Evolutionary conservation across 2,113 vertebrate genomes (phyloP).

Genomic region (Siniperca chuatsi): DNA sequence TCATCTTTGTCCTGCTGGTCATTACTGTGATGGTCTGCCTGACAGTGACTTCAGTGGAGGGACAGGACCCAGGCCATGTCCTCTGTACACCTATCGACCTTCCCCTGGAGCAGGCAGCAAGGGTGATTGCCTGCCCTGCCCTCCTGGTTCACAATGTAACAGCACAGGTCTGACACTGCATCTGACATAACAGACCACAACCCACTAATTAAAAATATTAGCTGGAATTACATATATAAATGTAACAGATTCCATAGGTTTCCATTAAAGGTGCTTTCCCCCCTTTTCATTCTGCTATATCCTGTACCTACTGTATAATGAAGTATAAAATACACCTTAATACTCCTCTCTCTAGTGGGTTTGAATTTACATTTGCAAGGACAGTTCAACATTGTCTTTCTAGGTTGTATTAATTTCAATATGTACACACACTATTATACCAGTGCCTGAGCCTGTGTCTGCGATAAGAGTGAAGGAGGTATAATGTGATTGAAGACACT

Average conservation of each 20-base stretch:
- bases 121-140: constrained; percentile 87
- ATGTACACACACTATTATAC: not conserved
- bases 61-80: constrained; percentile 85
- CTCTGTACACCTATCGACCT: constrained; percentile 85
- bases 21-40: constrained; percentile 87
- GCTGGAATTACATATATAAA: not conserved
- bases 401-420: constrained; percentile 33
- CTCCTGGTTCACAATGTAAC: constrained; percentile 87
- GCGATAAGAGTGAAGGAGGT: constrained; percentile 33
- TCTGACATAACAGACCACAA: not conserved
- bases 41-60: constrained; percentile 64
- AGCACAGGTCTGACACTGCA: constrained; percentile 81
- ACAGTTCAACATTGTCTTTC: constrained; percentile 30
- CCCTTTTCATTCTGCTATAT: not conserved
- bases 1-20: constrained; percentile 85
- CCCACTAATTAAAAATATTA: not conserved
- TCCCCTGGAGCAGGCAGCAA: constrained; percentile 83
- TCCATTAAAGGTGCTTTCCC: not conserved
- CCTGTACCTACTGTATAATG: not conserved
- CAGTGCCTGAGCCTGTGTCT: not conserved
- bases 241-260: not conserved
- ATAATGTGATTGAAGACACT: constrained; percentile 12
- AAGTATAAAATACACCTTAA: constrained; percentile 6
- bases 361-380: constrained; percentile 46
- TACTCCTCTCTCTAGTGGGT: not conserved